phyloP scores from a whole-genome alignment of 2,113 vertebrate species.

The Protobothrops mucrosquamatus region DNA sequence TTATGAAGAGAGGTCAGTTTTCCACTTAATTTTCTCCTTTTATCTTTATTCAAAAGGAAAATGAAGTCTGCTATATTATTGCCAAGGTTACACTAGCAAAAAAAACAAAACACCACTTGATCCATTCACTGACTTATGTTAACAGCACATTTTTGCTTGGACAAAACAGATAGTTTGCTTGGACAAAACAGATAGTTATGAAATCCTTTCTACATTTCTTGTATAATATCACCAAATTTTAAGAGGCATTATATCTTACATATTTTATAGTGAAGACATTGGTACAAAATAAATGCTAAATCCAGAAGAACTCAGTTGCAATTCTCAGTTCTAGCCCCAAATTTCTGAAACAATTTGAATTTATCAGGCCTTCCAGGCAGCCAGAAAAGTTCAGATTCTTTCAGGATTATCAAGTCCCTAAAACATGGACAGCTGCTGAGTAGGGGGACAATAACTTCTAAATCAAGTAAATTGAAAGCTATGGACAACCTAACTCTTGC shows the following conservation, averaged over 20 bases:
- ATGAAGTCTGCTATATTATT: neutral
- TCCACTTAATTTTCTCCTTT: slow-evolving; percentile 3
- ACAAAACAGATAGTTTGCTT: no score
- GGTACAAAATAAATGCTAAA: neutral
- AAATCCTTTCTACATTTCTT: neutral
- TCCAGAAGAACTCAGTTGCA: neutral
- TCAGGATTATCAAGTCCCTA: no score
- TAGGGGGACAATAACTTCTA: no score
- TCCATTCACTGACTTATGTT: slow-evolving; percentile 1
- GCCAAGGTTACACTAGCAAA: neutral
- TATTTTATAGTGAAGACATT: neutral
- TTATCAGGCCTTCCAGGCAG: no score
- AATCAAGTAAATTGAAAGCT: neutral
- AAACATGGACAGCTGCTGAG: no score
- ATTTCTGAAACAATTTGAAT: neutral
- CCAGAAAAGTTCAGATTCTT: no score
- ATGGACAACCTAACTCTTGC: neutral
- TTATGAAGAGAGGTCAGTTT: slow-evolving; percentile 1
- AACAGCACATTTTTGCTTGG: neutral
- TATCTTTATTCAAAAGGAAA: slow-evolving; percentile 10
- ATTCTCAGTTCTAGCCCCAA: neutral
- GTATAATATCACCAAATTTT: neutral
- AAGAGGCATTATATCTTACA: neutral
- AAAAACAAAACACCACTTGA: slow-evolving; percentile 14
- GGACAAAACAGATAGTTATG: neutral